Percentiles rank a stretch among this genome's conserved stretches.
These are phyloP conservation scores for Hapalemur alaotrensis DNA, from an alignment of 2,797 vertebrate species.

Conservation along the genomic window DNA sequence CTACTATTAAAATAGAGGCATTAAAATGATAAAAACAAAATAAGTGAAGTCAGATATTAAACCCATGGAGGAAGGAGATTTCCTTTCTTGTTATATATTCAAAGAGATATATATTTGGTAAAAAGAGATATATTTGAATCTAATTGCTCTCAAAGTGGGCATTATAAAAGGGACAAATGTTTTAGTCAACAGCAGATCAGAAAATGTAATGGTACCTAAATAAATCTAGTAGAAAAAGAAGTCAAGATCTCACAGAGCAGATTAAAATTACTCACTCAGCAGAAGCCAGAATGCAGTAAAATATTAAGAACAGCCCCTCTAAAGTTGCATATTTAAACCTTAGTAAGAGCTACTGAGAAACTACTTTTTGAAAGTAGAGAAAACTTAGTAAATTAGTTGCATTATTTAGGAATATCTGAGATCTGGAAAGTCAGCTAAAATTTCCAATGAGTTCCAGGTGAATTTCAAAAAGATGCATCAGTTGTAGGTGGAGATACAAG, in stretches of 20 bases:
- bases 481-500: not conserved
- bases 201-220: not conserved
- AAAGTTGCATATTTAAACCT: not conserved
- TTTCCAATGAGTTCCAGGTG: not conserved
- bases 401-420: not conserved
- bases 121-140: not conserved
- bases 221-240: not conserved
- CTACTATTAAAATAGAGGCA: not conserved
- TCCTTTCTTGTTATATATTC: not conserved
- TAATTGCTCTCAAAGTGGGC: not conserved
- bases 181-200: not conserved
- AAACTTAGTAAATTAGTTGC: not conserved
- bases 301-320: not conserved
- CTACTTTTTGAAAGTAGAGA: not conserved
- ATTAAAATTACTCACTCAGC: not conserved
- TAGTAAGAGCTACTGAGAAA: not conserved
- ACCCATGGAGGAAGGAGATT: not conserved
- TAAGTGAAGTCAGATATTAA: not conserved
- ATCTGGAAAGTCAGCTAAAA: not conserved
- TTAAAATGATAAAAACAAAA: conserved; percentile 10
- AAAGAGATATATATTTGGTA: not conserved
- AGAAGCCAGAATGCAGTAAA: not conserved
- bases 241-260: not conserved
- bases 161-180: not conserved
- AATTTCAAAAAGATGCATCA: not conserved